Conservation (phyloP, 2,888 invertebrate species). For the Nesidiocoris tenuis region DNA sequence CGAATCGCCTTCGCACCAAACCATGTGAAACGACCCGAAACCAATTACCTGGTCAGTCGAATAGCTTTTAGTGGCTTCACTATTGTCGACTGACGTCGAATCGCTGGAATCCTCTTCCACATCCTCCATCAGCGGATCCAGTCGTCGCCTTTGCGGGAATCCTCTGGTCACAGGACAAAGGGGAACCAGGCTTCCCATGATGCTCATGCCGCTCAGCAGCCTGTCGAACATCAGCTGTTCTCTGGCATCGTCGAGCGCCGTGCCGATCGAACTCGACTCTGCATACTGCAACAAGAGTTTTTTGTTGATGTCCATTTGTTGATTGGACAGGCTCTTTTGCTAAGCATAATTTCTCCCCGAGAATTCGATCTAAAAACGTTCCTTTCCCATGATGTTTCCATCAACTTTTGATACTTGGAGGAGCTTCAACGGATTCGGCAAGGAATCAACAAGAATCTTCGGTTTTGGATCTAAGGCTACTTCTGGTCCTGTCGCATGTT, state of each 20-base stretch:
- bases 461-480: too few species aligned
- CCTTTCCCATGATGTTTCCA: too few species aligned
- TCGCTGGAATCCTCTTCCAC: constrained; percentile 65
- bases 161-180: constrained; percentile 55
- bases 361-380: too few species aligned
- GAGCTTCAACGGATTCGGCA: not conserved
- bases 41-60: constrained; percentile 51
- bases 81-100: constrained; percentile 55
- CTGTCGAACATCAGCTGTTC: constrained; percentile 81
- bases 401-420: too few species aligned
- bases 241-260: constrained; percentile 63
- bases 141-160: constrained; percentile 68
- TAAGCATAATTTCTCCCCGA: not conserved
- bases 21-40: too few species aligned
- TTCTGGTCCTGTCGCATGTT: too few species aligned
- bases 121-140: constrained; percentile 75
- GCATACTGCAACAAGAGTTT: constrained; percentile 20
- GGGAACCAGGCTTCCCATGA: constrained; percentile 47
- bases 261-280: constrained; percentile 44
- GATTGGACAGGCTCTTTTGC: too few species aligned
- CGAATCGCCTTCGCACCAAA: too few species aligned
- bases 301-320: too few species aligned
- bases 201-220: constrained; percentile 57
- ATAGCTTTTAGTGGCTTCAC: constrained; percentile 53
- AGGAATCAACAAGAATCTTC: too few species aligned